These are phyloP conservation scores for Calephelis nemesis DNA, from an alignment of 1,140 invertebrate species.

Conservation along the genomic window DNA sequence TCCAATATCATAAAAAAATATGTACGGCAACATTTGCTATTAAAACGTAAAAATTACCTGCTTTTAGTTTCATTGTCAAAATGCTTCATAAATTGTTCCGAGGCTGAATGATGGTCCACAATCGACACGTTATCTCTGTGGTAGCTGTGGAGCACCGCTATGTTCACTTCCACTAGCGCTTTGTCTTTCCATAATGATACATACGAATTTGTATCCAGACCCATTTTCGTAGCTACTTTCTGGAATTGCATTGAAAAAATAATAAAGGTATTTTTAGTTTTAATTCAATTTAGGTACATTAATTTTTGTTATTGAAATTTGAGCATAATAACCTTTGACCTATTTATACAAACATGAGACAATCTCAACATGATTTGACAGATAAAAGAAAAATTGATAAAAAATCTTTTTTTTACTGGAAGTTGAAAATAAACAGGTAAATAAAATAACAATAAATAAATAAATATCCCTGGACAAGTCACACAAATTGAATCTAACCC, in stretches of 20 bases:
- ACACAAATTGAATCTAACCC: no score
- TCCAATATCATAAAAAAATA: no score
- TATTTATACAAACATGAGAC: not conserved
- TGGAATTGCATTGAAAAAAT: slow-evolving; percentile 61
- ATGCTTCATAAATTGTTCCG: slow-evolving; percentile 97
- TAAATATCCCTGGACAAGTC: no score
- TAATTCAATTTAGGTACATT: not conserved
- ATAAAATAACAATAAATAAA: no score
- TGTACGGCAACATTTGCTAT: no score
- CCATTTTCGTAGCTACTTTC: slow-evolving; percentile 91
- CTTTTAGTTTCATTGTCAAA: slow-evolving; percentile 93
- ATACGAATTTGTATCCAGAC: slow-evolving; percentile 90
- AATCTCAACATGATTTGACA: no score
- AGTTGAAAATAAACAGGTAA: no score
- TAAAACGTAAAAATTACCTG: slow-evolving; percentile 67
- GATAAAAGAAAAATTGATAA: no score
- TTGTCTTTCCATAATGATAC: slow-evolving; percentile 95
- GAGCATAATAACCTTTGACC: not conserved
- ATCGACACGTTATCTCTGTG: slow-evolving; percentile 94
- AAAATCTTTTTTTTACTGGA: no score
- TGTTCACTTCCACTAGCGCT: slow-evolving; percentile 93
- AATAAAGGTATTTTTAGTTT: not conserved
- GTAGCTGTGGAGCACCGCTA: slow-evolving; percentile 95
- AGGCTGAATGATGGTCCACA: slow-evolving; percentile 96
- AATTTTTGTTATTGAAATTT: not conserved